phyloP scores from a whole-genome alignment of 2,888 invertebrate genomes.

The Eurytoma californica region DNA sequence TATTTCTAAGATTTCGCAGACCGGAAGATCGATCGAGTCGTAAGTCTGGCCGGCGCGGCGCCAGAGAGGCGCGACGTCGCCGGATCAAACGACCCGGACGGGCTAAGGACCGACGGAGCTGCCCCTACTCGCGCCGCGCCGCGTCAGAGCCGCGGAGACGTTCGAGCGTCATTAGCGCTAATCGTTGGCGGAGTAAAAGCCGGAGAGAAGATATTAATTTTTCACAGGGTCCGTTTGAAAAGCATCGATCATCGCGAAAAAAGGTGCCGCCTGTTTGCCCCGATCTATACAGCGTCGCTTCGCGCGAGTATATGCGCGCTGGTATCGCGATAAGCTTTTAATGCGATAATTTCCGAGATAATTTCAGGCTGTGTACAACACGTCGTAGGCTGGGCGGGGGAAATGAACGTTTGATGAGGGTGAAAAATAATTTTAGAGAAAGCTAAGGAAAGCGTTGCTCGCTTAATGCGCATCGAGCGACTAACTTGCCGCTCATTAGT shows the following conservation, averaged over 20 bases:
- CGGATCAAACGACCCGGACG: conserved; percentile 58
- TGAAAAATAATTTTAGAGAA: background rate
- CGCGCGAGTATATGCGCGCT: too few species aligned
- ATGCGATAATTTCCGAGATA: too few species aligned
- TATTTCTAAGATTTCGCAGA: conserved; percentile 64
- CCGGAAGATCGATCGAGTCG: conserved; percentile 64
- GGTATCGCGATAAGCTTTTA: too few species aligned
- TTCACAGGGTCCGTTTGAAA: too few species aligned
- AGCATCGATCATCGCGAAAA: too few species aligned
- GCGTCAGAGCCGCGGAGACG: background rate
- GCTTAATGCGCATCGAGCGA: background rate
- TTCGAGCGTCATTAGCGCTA: background rate
- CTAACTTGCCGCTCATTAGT: background rate
- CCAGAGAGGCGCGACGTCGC: conserved; percentile 64
- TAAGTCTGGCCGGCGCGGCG: conserved; percentile 60
- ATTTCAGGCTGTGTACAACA: too few species aligned
- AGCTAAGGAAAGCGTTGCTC: background rate
- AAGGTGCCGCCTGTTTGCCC: too few species aligned
- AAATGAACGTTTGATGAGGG: background rate
- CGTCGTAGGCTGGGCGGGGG: too few species aligned
- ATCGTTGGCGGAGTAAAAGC: too few species aligned
- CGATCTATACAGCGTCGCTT: too few species aligned
- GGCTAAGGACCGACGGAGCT: background rate
- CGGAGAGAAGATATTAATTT: too few species aligned
- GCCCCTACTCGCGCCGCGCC: too few species aligned